phyloP scores from a whole-genome alignment of 2,888 invertebrate genomes.

The Unio pictorum region DNA sequence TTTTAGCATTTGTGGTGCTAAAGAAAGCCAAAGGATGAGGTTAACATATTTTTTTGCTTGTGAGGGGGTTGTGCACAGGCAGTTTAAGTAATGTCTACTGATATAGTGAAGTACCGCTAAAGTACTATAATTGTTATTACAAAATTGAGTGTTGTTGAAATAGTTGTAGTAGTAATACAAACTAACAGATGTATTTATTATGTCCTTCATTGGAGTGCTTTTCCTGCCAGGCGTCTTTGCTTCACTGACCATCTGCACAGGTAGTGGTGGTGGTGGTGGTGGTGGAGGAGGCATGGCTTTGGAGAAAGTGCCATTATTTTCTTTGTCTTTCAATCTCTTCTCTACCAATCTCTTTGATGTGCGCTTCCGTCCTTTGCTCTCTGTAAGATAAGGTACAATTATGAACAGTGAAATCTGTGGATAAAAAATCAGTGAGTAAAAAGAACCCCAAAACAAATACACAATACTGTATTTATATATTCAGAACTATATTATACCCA shows the following conservation, averaged over 20 bases:
- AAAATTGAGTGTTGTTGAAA: no score
- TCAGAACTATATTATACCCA: no score
- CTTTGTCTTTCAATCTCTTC: conserved; percentile 22
- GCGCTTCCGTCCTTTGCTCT: conserved; percentile 41
- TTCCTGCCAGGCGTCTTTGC: conserved; percentile 9
- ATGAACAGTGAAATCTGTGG: neutral
- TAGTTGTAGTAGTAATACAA: neutral
- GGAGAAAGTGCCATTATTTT: conserved; percentile 6
- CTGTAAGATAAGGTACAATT: conserved; percentile 17
- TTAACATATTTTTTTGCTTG: no score
- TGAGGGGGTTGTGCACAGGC: no score
- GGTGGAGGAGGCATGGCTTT: conserved; percentile 28
- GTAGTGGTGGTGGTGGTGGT: conserved; percentile 46
- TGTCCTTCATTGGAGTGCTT: conserved; percentile 31
- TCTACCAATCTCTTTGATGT: conserved; percentile 41
- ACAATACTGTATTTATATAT: no score
- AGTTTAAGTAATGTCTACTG: no score
- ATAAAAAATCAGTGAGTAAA: neutral
- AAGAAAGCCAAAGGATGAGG: no score
- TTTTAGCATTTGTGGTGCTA: no score
- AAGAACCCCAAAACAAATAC: neutral
- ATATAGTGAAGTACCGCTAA: no score
- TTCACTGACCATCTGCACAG: conserved; percentile 12
- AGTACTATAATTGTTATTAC: no score
- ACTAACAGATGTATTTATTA: conserved; percentile 18